Evolutionary conservation across 1,140 invertebrate genomes (phyloP).

Genomic region (Zaprionus africanus): DNA sequence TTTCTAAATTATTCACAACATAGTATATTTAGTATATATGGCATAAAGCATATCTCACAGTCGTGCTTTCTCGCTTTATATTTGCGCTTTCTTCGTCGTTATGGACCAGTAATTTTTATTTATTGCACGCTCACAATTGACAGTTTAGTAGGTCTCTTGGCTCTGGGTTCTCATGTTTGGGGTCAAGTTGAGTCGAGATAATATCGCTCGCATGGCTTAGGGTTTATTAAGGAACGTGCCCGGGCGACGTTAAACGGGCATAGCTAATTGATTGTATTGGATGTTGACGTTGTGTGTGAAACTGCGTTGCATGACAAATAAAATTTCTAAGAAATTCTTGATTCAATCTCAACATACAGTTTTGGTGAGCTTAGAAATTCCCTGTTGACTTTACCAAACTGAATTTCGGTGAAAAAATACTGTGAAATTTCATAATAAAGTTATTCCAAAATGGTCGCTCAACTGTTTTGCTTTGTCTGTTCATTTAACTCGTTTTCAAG

Average conservation of each 20-base stretch:
- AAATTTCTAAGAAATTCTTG: not conserved
- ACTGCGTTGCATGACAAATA: not conserved
- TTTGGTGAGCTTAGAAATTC: not conserved
- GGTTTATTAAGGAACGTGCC: constrained; percentile 43
- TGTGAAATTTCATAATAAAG: not conserved
- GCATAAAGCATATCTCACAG: constrained; percentile 5
- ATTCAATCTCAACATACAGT: not conserved
- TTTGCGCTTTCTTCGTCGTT: constrained; percentile 52
- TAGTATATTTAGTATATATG: too few species aligned
- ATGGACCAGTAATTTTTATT: constrained; percentile 79
- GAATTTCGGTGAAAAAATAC: not conserved
- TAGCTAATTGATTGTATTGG: constrained; percentile 32
- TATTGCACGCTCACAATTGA: constrained; percentile 73
- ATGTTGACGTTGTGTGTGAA: constrained; percentile 1
- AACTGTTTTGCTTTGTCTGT: not conserved
- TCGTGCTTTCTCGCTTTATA: not conserved
- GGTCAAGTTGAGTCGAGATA: constrained; percentile 43
- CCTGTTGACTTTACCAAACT: not conserved
- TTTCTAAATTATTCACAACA: not conserved
- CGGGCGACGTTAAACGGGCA: constrained; percentile 17
- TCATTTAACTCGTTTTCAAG: constrained; percentile 8
- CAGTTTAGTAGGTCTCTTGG: constrained; percentile 61
- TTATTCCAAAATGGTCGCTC: constrained; percentile 13
- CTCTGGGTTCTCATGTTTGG: constrained; percentile 13
- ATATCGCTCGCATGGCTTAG: constrained; percentile 55